Base-by-base conservation (phyloP, 2,888 invertebrate genomes). In the Meghimatium bilineatum region DNA sequence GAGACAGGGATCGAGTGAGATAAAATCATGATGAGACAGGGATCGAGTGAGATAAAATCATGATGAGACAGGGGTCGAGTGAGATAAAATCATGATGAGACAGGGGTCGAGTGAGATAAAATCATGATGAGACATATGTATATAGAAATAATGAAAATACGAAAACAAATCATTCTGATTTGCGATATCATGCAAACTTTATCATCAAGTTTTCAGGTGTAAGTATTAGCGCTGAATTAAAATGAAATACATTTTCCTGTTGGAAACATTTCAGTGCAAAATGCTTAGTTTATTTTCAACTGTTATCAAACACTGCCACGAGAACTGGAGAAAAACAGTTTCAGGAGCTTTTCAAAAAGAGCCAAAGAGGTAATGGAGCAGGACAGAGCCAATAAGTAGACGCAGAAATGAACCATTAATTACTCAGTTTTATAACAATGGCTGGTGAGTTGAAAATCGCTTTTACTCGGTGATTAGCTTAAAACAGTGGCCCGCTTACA, bases 371-470 rank as follows among this genome's bases (percentile, higher is more conserved):
- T 80, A 80, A 80, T 80, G 80, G 80, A 52, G 80, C 80, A 71
- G 32, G 80, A 69, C 69, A 80, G 67, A 69, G 71, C 69, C 69
- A 52, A 78, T 80, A 80, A 80, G n/a, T 52, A 67, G 69, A 80
- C 80, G 52, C 67, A 71, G 80, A 80, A 80, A 80, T 80, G 80
- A 80, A 80, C 80, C 80, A 80, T 80, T 80, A 80, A 80, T 80
- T 80, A 80, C 69, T 36, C 56, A 44, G 71, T 52, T 71, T n/a
- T 67, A 52, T 52, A n/a, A 71, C 80, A 80, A 80, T 80, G 71
- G 80, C 52, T 66, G 38, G 38, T 36, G 78, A 78, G 78, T 78
- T 78, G 78, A 67, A 78, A 78, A 78, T 78, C 78, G 78, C 63
- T 67, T 66, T 78, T 78, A 12, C 78, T n/a, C 23, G 71, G 52